Base-by-base conservation (phyloP, 2,797 vertebrate species). In the Notolabrus celidotus region DNA sequence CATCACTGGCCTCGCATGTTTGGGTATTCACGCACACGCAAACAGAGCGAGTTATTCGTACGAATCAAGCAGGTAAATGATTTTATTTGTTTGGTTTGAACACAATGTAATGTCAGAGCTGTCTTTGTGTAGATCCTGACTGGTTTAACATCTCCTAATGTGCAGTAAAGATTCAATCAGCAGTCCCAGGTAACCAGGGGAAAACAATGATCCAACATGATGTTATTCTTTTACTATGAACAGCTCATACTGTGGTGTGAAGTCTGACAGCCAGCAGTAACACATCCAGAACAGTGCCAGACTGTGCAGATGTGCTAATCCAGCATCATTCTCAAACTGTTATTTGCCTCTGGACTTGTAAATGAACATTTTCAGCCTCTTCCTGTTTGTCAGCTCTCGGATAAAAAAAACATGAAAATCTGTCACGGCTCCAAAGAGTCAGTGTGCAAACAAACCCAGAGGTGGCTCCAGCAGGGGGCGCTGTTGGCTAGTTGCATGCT, bases 381-480 rank as follows among this genome's bases (percentile, higher is more conserved):
- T 27, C n/a, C 36, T 31, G 38, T 29, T 4, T 45, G n/a, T 19
- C 10, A 16, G 25, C 36, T n/a, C n/a, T n/a, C 23, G 17, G 27
- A 43, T n/a, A 3, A 25, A 49, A 27, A 29, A 20, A 23, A 59
- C 17, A 23, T 10, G 6, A 23, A 1, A 54, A 19, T 16, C 27
- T 2, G 2, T 38, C 51, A 3, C 7, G 4, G 9, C 17, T 19
- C 5, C 43, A 50, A 17, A 29, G 15, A 39, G 20, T 17, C 10
- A 20, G 20, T 14, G 4, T 2, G 19, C 20, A 23, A 42, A 27
- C 62, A 41, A 10, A 60, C 31, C 31, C 45, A 29, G 31, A 19
- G 23, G 19, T 31, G 50, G 29, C 12, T 33, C 15, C 79, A 59
- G 31, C 29, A 67, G 74, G 58, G 55, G 80, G 72, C 67, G 31